Base-by-base conservation (phyloP, 2,113 vertebrate genomes). In the Mionectes macconnelli region DNA sequence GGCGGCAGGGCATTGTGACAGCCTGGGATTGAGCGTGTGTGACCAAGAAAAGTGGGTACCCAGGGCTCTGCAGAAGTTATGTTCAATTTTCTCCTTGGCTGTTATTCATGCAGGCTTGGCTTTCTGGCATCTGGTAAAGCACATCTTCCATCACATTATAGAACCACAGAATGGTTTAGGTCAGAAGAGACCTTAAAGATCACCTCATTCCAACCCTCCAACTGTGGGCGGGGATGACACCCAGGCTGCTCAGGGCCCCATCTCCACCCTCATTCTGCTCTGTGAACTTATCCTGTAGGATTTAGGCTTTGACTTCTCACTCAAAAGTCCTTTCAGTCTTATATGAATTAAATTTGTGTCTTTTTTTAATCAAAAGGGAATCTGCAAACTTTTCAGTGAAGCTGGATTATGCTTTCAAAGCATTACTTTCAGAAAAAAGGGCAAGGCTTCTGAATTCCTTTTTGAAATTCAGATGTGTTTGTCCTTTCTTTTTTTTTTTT, bases 181-280 rank as follows among this genome's bases (percentile, higher is more conserved):
- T 13, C 33, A 21, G 40, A 49, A 55, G 60, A 35, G 25, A 49
- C 22, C 53, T 56, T 28, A 31, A 31, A 23, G 35, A 16, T 23
- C 30, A 27, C 18, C 16, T 1, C 2, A 3, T 42, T 37, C 21
- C 21, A 16, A 14, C 4, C 16, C 23, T 4, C 25, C 55, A 17
- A 15, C 40, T 25, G 2, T 16, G 49, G 56, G 24, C 30, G 21
- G 49, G 49, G 31, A 31, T 75, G 27, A 1, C 25, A 49, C 4
- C 7, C 42, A 19, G n/a, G 5, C 14, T 27, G 20, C 30, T 55
- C 25, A 55, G 35, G 35, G 25, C 14, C 15, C 33, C 10, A 8
- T 45, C 59, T 78, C 42, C 30, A 66, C 37, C 49, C 17, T 72
- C 27, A 5, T 40, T 56, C 60, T 85, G 8, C 37, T 89, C 44